Conservation (phyloP, 2,113 vertebrate species). For the Heteronetta atricapilla region DNA sequence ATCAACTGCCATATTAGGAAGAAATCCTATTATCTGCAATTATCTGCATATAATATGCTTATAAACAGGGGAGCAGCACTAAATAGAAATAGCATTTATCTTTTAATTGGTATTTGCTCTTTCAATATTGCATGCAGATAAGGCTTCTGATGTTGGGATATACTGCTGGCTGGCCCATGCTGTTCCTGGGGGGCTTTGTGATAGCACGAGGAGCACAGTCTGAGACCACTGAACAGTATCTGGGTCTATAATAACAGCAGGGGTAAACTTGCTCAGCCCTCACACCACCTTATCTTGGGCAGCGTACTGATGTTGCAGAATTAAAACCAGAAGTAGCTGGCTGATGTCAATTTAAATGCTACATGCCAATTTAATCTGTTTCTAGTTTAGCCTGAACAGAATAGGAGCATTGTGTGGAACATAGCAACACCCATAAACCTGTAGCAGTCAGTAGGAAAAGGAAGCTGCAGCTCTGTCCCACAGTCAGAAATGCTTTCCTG, state of each 20-base stretch:
- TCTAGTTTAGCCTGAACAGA: not conserved
- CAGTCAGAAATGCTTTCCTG: not conserved
- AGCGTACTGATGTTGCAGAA: not conserved
- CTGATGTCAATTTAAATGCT: not conserved
- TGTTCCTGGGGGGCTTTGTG: not conserved
- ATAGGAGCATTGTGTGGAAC: not conserved
- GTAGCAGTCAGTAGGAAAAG: not conserved
- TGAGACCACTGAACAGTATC: not conserved
- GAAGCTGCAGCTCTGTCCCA: not conserved
- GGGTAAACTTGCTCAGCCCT: not conserved
- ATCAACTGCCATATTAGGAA: not conserved
- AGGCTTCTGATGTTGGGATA: conserved; percentile 29
- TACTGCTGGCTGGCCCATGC: not conserved
- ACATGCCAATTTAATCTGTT: not conserved
- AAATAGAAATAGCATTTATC: conserved; percentile 42
- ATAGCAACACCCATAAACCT: not conserved
- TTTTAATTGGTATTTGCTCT: conserved; percentile 54
- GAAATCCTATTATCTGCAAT: conserved; percentile 46
- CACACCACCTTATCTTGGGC: not conserved
- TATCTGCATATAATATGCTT: conserved; percentile 57
- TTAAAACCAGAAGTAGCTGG: not conserved
- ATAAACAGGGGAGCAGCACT: conserved; percentile 47
- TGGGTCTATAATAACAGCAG: not conserved
- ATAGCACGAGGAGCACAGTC: not conserved
- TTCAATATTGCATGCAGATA: conserved; percentile 65